A percentile compares a stretch with the other conserved stretches of the same genome.
Conservation (phyloP, 1,140 invertebrate species). For the Brachionus rubens region DNA sequence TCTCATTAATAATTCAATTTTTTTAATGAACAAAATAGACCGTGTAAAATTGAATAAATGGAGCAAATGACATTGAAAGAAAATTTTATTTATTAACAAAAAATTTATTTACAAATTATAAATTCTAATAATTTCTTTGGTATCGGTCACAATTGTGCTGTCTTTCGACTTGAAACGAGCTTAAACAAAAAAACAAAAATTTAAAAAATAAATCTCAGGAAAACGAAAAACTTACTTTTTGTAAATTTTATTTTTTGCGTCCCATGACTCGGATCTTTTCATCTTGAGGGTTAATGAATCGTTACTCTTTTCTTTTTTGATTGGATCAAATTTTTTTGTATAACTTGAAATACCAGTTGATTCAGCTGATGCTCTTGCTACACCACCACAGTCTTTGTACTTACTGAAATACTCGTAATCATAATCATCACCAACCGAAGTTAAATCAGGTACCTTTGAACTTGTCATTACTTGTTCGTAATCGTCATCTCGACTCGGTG, state of each 20-base stretch:
- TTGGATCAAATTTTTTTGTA: slow-evolving; percentile 2
- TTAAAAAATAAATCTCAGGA: too few species aligned
- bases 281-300: slow-evolving; percentile 4
- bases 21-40: too few species aligned
- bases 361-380: neutral
- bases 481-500: neutral
- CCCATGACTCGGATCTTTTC: slow-evolving; percentile 27
- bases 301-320: slow-evolving; percentile 17
- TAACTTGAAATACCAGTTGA: neutral
- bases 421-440: neutral
- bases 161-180: too few species aligned
- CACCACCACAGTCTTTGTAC: neutral
- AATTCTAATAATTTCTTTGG: too few species aligned
- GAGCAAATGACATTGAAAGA: too few species aligned
- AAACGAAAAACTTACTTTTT: neutral
- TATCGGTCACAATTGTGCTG: too few species aligned
- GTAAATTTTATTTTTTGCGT: slow-evolving; percentile 19
- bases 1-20: too few species aligned
- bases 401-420: neutral
- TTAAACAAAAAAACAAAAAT: too few species aligned
- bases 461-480: neutral
- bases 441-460: neutral
- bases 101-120: too few species aligned
- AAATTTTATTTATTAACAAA: too few species aligned
- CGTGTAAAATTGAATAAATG: too few species aligned